These are phyloP conservation scores for Tachuris rubrigastra DNA, from an alignment of 2,113 vertebrate genomes.

Conservation along the genomic window DNA sequence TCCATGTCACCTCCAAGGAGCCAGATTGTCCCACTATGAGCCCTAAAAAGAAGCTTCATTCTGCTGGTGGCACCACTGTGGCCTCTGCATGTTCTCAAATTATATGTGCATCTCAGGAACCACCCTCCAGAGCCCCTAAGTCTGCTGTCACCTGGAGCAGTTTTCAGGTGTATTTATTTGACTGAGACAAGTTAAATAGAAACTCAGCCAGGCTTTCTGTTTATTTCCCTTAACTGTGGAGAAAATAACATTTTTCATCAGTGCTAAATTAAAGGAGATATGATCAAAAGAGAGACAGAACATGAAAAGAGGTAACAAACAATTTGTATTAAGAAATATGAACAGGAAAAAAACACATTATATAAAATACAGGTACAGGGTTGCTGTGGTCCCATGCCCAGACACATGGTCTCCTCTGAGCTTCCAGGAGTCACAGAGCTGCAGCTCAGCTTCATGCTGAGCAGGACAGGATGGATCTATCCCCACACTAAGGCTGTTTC, in stretches of 20 bases:
- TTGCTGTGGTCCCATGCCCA: no score
- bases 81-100: neutral
- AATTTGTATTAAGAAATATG: neutral
- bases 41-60: neutral
- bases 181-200: neutral
- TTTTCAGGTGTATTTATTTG: neutral
- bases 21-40: fast-evolving
- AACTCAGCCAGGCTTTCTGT: neutral
- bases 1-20: fast-evolving
- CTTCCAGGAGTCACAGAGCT: neutral
- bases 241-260: neutral
- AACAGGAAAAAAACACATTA: neutral
- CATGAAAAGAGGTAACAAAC: neutral
- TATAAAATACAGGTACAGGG: neutral
- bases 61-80: neutral
- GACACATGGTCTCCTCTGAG: fast-evolving
- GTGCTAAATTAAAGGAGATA: neutral
- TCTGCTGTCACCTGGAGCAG: neutral
- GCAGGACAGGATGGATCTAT: neutral
- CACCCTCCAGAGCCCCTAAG: fast-evolving
- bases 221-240: neutral
- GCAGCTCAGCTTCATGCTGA: neutral
- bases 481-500: neutral
- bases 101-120: fast-evolving
- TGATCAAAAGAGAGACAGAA: neutral